Percentiles rank a stretch among this genome's conserved stretches.
These are phyloP conservation scores for Scartelaos histophorus DNA, from an alignment of 2,113 vertebrate genomes.

Conservation along the genomic window DNA sequence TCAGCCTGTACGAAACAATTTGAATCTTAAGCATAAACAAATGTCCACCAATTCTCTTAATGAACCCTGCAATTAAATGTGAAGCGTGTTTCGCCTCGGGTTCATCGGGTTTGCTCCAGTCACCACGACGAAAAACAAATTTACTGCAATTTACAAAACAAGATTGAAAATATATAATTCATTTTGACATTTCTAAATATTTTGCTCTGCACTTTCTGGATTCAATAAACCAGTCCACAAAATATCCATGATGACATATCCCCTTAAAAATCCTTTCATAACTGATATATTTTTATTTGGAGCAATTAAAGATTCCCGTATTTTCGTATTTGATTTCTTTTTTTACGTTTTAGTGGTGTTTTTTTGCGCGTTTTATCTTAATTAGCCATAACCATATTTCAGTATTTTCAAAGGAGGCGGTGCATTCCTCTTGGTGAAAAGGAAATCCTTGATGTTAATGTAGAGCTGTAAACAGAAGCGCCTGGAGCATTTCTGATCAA, in stretches of 20 bases:
- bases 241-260: not conserved
- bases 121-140: no score
- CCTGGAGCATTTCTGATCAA: constrained; percentile 68
- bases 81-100: no score
- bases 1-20: no score
- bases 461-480: constrained; percentile 67
- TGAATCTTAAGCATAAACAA: no score
- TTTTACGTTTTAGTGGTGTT: constrained; percentile 28
- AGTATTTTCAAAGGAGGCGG: constrained; percentile 63
- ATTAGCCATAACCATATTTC: constrained; percentile 49
- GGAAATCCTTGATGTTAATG: constrained; percentile 71
- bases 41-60: no score
- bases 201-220: not conserved
- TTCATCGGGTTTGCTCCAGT: no score
- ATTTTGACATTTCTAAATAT: no score
- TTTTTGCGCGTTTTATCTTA: constrained; percentile 28
- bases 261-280: constrained; percentile 13
- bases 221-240: not conserved
- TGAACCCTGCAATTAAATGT: no score
- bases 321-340: constrained; percentile 29
- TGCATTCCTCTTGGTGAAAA: constrained; percentile 55
- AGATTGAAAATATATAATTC: no score
- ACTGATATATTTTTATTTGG: constrained; percentile 30
- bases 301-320: constrained; percentile 13
- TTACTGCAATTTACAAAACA: no score